Conservation (phyloP, 2,113 vertebrate species). For the Tamias sibiricus region DNA sequence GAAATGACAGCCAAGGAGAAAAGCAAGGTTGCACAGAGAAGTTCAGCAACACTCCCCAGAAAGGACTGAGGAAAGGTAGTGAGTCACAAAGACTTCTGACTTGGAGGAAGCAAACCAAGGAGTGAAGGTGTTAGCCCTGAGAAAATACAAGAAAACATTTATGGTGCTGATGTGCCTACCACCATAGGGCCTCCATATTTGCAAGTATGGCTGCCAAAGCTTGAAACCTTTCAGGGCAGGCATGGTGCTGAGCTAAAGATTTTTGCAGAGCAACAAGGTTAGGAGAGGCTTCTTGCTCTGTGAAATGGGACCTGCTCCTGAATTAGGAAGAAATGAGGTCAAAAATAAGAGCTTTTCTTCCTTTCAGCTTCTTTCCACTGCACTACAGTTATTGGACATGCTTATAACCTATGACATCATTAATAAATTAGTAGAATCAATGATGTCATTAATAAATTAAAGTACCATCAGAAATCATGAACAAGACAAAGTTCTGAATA, state of each 20-base stretch:
- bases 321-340: neutral
- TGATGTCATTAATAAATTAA: slow-evolving; percentile 14
- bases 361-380: neutral
- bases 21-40: neutral
- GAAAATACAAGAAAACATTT: neutral
- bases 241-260: neutral
- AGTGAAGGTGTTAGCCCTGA: neutral
- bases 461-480: neutral
- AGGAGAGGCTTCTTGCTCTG: neutral
- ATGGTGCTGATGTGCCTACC: accelerated
- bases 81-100: neutral
- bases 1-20: slow-evolving; percentile 2
- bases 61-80: neutral
- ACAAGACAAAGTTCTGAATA: neutral
- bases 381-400: neutral
- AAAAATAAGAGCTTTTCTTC: neutral
- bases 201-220: neutral
- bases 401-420: neutral
- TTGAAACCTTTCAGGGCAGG: neutral
- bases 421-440: neutral
- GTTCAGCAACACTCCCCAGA: neutral
- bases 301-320: no score
- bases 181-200: neutral
- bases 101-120: neutral
- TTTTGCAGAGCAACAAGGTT: no score